Evolutionary conservation across 2,888 invertebrate species (phyloP).

Genomic region (Campaea margaritaria): DNA sequence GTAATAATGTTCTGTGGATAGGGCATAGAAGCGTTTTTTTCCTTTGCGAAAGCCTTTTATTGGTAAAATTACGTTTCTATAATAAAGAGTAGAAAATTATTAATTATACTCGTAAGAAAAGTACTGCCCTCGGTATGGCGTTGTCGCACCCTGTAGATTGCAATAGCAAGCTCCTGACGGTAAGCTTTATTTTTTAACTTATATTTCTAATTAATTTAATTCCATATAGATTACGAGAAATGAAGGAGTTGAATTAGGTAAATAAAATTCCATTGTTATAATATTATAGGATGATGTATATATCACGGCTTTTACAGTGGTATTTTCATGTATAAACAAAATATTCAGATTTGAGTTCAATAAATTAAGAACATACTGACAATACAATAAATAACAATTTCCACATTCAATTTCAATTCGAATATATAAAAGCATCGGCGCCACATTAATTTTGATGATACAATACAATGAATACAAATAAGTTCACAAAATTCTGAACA

Average conservation of each 20-base stretch:
- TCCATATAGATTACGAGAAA: background rate
- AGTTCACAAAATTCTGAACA: conserved; percentile 65
- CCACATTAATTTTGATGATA: conserved; percentile 71
- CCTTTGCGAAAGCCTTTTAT: too few species aligned
- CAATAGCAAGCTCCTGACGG: too few species aligned
- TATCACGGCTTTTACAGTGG: conserved; percentile 85
- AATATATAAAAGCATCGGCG: conserved; percentile 64
- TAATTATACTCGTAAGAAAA: too few species aligned
- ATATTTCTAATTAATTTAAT: too few species aligned
- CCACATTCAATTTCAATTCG: conserved; percentile 60
- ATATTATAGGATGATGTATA: conserved; percentile 84
- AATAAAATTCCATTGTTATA: conserved; percentile 78
- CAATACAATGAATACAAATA: conserved; percentile 47
- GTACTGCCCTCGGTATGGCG: too few species aligned
- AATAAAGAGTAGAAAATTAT: too few species aligned
- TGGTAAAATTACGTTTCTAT: too few species aligned
- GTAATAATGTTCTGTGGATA: too few species aligned
- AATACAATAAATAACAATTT: conserved; percentile 84
- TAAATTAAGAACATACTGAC: conserved; percentile 82
- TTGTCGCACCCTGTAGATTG: too few species aligned
- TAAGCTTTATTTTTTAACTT: too few species aligned
- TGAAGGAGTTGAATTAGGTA: conserved; percentile 34
- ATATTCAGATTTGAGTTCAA: conserved; percentile 81
- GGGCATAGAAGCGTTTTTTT: too few species aligned
- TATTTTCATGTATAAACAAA: conserved; percentile 83